phyloP scores from a whole-genome alignment of 2,113 vertebrate species.

The Marmota monax region DNA sequence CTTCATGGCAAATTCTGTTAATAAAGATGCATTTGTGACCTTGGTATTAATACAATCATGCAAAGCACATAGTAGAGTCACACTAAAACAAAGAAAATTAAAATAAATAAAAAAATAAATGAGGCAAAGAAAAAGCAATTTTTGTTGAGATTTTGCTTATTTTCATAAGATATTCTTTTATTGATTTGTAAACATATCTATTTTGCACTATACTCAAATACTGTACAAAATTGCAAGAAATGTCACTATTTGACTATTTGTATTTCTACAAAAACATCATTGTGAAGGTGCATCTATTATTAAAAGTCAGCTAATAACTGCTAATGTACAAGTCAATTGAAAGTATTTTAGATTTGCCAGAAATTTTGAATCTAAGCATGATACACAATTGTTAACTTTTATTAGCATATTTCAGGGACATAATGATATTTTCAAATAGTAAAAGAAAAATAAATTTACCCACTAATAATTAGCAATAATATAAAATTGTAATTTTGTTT shows the following conservation, averaged over 20 bases:
- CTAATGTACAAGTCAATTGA: conserved; percentile 89
- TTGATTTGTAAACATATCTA: conserved; percentile 88
- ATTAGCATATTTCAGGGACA: conserved; percentile 77
- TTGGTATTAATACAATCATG: conserved; percentile 88
- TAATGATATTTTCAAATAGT: conserved; percentile 81
- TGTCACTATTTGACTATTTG: conserved; percentile 89
- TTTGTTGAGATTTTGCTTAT: conserved; percentile 83
- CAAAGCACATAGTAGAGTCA: conserved; percentile 86
- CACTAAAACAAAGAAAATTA: conserved; percentile 84
- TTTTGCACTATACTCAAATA: conserved; percentile 90
- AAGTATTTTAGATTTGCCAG: conserved; percentile 83
- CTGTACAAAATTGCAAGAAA: conserved; percentile 92
- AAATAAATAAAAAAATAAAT: conserved; percentile 63
- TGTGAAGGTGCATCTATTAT: conserved; percentile 85
- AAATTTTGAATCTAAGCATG: conserved; percentile 84
- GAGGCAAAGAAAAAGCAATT: conserved; percentile 81
- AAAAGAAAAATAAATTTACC: conserved; percentile 81
- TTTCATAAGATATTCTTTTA: conserved; percentile 86
- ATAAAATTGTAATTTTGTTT: conserved; percentile 86
- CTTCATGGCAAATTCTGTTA: conserved; percentile 78
- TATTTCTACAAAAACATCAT: conserved; percentile 90
- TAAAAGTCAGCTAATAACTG: conserved; percentile 92
- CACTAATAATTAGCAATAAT: conserved; percentile 80
- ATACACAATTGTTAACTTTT: conserved; percentile 81
- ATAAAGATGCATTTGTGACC: conserved; percentile 87